Evolutionary conservation across 2,797 vertebrate species (phyloP).

Genomic region (Anguilla obscura): DNA sequence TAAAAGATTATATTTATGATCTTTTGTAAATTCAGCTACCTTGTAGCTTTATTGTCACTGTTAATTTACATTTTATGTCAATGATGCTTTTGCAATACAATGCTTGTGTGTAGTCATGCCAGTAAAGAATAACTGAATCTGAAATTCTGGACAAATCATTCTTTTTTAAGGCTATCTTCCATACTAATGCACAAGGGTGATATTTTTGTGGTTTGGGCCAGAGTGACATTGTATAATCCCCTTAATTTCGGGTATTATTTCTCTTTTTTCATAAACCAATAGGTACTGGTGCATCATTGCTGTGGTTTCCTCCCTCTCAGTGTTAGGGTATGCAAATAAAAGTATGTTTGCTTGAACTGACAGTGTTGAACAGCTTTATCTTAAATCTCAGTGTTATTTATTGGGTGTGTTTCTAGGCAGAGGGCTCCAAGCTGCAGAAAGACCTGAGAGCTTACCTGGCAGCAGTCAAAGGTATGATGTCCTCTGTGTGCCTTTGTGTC

Average conservation of each 20-base stretch:
- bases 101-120: not conserved
- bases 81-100: not conserved
- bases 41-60: not conserved
- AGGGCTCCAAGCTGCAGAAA: slow-evolving; percentile 82
- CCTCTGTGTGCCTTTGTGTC: not conserved
- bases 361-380: not conserved
- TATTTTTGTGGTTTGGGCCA: too few relatives aligned
- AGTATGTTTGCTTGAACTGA: not conserved
- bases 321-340: not conserved
- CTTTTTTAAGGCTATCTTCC: not conserved
- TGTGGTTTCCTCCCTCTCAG: not conserved
- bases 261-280: not conserved
- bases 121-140: not conserved
- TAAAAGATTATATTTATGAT: not conserved
- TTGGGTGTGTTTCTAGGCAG: slow-evolving; percentile 64
- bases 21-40: not conserved
- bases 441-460: slow-evolving; percentile 81
- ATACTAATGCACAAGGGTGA: not conserved
- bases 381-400: slow-evolving; percentile 11
- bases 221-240: not conserved
- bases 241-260: not conserved
- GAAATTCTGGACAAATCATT: not conserved
- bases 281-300: not conserved
- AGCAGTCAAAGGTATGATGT: slow-evolving; percentile 76
- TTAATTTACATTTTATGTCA: not conserved